phyloP scores from a whole-genome alignment of 2,113 vertebrate genomes.

The Dipodomys spectabilis region DNA sequence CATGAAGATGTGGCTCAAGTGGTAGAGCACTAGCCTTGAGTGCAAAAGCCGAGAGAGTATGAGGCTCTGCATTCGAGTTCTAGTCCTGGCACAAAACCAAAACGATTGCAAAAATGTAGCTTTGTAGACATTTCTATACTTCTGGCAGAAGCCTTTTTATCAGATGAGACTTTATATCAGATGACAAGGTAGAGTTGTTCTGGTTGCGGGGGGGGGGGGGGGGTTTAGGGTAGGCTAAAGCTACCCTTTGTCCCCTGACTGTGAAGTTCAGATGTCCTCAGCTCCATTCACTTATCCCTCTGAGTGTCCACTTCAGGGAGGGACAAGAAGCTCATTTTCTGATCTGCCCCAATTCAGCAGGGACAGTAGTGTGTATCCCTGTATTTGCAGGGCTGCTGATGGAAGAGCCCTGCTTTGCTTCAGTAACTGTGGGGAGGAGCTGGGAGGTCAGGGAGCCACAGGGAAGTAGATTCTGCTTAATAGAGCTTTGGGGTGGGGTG shows the following conservation, averaged over 20 bases:
- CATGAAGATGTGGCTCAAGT: no score
- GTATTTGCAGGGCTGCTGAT: neutral
- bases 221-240: no score
- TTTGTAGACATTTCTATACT: neutral
- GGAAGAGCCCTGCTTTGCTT: neutral
- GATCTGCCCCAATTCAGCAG: neutral
- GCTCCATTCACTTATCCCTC: neutral
- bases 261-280: no score
- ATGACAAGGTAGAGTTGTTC: neutral
- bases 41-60: no score
- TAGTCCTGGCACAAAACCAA: no score
- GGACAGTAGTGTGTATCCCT: neutral
- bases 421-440: neutral
- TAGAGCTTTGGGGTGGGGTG: no score
- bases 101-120: no score
- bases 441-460: neutral
- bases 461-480: neutral
- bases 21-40: no score
- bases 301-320: neutral
- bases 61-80: no score
- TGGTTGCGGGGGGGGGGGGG: no score
- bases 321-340: neutral
- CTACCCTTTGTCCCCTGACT: no score
- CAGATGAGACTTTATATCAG: neutral
- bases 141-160: neutral